These are phyloP conservation scores for Colinus virginianus DNA, from an alignment of 2,113 vertebrate genomes.

Conservation along the genomic window DNA sequence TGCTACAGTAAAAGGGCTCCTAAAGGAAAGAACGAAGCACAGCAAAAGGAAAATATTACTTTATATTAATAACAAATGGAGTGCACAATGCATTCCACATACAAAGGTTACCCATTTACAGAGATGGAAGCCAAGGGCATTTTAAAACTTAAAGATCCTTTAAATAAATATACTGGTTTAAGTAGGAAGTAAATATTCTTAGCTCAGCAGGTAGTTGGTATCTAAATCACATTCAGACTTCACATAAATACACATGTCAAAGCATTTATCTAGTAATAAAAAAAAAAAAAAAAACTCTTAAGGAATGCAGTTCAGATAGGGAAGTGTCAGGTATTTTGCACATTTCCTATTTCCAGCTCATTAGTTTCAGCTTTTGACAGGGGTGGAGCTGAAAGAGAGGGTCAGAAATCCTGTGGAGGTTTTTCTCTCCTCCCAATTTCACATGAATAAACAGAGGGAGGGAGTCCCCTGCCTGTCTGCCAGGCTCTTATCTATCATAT, in stretches of 20 bases:
- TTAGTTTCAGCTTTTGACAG: constrained; percentile 73
- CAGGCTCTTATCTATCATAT: constrained; percentile 72
- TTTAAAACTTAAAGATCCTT: constrained; percentile 65
- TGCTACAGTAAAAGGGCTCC: not conserved
- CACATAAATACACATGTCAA: constrained; percentile 70
- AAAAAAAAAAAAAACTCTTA: constrained; percentile 58
- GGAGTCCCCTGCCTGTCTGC: constrained; percentile 70
- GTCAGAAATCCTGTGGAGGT: constrained; percentile 68
- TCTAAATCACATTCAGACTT: constrained; percentile 72
- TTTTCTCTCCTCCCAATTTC: constrained; percentile 71
- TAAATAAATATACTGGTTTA: constrained; percentile 67
- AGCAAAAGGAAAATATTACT: constrained; percentile 61
- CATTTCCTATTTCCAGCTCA: constrained; percentile 68
- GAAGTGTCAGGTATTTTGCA: constrained; percentile 62
- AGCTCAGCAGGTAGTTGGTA: constrained; percentile 72
- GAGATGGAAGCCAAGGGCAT: constrained; percentile 36
- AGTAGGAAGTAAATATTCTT: constrained; percentile 68
- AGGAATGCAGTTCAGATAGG: constrained; percentile 70
- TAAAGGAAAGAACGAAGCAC: constrained; percentile 15
- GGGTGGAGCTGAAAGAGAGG: constrained; percentile 67
- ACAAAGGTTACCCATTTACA: constrained; percentile 42
- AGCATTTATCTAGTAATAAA: constrained; percentile 74
- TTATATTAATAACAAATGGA: constrained; percentile 54
- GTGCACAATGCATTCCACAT: constrained; percentile 17
- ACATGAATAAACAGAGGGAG: constrained; percentile 71